Percentiles rank a stretch among this genome's conserved stretches.
These are phyloP conservation scores for Lasioglossum malachurum DNA, from an alignment of 2,888 invertebrate genomes.

Conservation along the genomic window DNA sequence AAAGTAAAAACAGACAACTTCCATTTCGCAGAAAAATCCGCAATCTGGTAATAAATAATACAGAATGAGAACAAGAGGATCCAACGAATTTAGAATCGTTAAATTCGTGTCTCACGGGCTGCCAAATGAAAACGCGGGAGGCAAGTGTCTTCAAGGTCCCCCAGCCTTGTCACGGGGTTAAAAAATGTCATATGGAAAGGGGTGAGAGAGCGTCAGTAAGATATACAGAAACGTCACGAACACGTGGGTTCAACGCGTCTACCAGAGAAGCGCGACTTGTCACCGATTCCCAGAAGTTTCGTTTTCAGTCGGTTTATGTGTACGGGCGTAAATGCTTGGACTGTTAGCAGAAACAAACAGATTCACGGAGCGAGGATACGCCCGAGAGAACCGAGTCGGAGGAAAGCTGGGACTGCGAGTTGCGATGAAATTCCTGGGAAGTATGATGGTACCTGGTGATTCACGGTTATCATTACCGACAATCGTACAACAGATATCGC, in stretches of 20 bases:
- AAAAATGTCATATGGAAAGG: slow-evolving; percentile 15
- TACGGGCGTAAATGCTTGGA: neutral
- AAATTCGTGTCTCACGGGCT: neutral
- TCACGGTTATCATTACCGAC: neutral
- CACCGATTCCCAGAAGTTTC: slow-evolving; percentile 3
- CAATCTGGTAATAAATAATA: neutral
- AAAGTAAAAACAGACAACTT: too few species aligned
- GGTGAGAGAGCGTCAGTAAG: neutral
- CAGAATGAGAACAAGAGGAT: neutral
- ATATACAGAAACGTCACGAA: slow-evolving; percentile 24
- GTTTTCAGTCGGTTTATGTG: neutral
- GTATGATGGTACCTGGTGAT: neutral
- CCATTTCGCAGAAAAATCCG: too few species aligned
- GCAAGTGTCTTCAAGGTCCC: neutral
- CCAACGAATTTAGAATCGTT: neutral
- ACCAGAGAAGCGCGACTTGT: neutral
- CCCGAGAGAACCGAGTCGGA: neutral
- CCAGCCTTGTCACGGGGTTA: neutral
- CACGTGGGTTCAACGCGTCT: slow-evolving; percentile 36
- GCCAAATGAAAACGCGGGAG: neutral
- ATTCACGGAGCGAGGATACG: neutral
- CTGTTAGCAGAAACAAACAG: slow-evolving; percentile 10
- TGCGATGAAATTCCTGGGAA: neutral
- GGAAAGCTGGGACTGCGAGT: neutral
- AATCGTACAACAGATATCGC: neutral